These are phyloP conservation scores for Acropternis orthonyx DNA, from an alignment of 2,797 vertebrate genomes.

Conservation along the genomic window DNA sequence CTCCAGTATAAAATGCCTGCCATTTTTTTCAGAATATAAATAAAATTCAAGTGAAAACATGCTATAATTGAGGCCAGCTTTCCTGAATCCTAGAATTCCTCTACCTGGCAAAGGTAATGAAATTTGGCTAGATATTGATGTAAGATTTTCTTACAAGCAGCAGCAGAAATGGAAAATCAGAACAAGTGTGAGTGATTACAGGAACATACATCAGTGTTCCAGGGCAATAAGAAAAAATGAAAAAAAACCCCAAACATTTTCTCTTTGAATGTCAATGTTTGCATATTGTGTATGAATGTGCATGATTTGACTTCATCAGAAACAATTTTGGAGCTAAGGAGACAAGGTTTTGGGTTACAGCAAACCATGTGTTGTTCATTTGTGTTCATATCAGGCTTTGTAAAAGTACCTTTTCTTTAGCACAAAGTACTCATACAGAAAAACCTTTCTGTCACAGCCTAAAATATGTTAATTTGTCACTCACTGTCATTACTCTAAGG, in stretches of 20 bases:
- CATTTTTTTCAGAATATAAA: not conserved
- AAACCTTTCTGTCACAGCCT: not conserved
- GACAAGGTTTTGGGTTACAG: not conserved
- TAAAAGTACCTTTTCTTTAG: not conserved
- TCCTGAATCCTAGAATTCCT: not conserved
- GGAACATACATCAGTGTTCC: not conserved
- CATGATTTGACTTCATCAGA: not conserved
- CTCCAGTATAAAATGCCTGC: not conserved
- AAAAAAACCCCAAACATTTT: not conserved
- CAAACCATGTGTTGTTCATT: not conserved
- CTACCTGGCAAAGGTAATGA: not conserved
- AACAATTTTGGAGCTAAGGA: not conserved
- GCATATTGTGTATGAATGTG: not conserved
- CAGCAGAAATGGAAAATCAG: not conserved
- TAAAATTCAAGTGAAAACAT: not conserved
- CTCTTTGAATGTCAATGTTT: not conserved
- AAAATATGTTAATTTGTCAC: not conserved
- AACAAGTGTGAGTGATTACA: not conserved
- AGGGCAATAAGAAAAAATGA: not conserved
- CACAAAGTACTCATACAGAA: not conserved
- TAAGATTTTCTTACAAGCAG: not conserved
- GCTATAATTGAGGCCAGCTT: not conserved
- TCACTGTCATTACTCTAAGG: not conserved
- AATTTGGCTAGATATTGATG: not conserved
- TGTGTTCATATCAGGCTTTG: not conserved